Base-by-base conservation (phyloP, 2,888 invertebrate genomes). In the Exephanes ischioxanthus region DNA sequence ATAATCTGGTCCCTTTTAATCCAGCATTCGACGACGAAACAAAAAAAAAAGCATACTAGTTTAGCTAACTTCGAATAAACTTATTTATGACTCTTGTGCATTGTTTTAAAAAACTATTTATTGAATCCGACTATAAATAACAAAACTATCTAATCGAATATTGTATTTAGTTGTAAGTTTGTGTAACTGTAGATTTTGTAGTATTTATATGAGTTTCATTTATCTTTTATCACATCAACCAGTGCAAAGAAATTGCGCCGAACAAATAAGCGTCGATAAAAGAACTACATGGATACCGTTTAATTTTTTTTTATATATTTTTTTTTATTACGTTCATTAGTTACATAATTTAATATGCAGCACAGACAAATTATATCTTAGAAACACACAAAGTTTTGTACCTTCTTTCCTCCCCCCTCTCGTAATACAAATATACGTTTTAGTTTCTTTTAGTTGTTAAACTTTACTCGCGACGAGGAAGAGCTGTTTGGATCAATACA, bases 21-120 rank as follows among this genome's bases (percentile, higher is more conserved):
- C 89, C 86, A 86, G 89, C 89, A 90, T 86, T 89, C 90, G 86
- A 89, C 88, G 86, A 82, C 86, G 55, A 66, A 72, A 53, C 76
- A 76, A 51, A 73, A 77, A 73, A 77, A 33, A 63, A 82, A 71
- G 81, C 83, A 85, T 79, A 85, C 78, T 81, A 82, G 72, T 75
- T 84, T 83, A 86, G 70, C 77, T 53, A 81, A 63, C 51, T 77
- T 77, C 48, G 76, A 84, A 75, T 81, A 87, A 88, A 88, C 87
- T 91, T 92, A 91, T 92, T 92, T 92, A 91, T 92, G 89, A 89
- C 90, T 88, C 84, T 92, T 91, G 90, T 90, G 91, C 89, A 91
- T 91, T 90, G 89, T 90, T 80, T 53, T 93, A 89, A 90, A 90
- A 41, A 90, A 87, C 89, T 93, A 92, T 93, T 92, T 92, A 93